These are phyloP conservation scores for Carposina sasakii DNA, from an alignment of 1,140 invertebrate genomes.

Conservation along the genomic window DNA sequence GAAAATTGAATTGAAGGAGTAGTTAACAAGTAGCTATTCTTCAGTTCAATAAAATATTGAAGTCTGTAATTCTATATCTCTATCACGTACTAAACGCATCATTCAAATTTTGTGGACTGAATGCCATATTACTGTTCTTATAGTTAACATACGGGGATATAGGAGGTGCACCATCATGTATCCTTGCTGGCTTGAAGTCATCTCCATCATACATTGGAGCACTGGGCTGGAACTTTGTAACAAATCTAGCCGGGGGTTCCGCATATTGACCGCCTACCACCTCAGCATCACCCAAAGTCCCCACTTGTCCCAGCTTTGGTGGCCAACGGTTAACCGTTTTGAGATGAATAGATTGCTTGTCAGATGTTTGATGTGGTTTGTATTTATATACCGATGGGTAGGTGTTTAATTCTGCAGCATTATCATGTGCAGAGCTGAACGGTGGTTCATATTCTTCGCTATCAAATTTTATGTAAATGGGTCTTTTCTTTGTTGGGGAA, in stretches of 20 bases:
- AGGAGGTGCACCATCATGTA: conserved; percentile 40
- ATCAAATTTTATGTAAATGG: conserved; percentile 25
- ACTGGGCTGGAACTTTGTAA: conserved; percentile 34
- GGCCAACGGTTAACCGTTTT: no score
- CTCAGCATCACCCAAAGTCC: background rate
- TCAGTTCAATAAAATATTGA: no score
- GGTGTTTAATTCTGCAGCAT: conserved; percentile 17
- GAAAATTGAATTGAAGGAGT: no score
- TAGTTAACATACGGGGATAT: conserved; percentile 64
- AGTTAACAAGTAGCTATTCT: no score
- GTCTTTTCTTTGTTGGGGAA: conserved; percentile 37
- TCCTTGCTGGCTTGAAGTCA: conserved; percentile 33
- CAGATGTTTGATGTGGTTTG: conserved; percentile 16
- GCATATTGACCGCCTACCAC: conserved; percentile 63
- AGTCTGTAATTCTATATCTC: no score
- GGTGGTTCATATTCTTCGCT: conserved; percentile 14
- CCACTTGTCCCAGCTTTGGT: no score
- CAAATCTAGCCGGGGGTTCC: conserved; percentile 56
- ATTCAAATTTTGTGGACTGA: conserved; percentile 69
- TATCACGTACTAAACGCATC: conserved; percentile 69
- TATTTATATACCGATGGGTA: conserved; percentile 27
- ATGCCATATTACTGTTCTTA: conserved; percentile 67
- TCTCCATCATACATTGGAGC: conserved; percentile 34
- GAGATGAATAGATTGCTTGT: no score
- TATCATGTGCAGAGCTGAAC: conserved; percentile 11